Evolutionary conservation across 2,797 vertebrate genomes (phyloP), one percentile per base, ranked within the genome.

Genomic region (Scolopax bukidnonensis): DNA sequence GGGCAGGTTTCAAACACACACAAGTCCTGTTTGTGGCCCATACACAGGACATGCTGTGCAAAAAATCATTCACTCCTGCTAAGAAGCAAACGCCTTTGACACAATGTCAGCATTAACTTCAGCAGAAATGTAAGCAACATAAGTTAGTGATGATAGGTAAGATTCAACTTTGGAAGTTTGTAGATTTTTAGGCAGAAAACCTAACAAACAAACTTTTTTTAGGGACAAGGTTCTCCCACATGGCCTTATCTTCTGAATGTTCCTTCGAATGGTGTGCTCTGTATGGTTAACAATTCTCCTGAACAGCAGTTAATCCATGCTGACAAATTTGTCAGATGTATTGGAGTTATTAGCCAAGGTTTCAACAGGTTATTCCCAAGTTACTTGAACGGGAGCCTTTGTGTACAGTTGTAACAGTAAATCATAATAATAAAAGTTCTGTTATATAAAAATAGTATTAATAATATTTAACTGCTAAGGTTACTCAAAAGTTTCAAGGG

Each of bases 261-360:
- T 57, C 24, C n/a, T 54, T 85, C 64, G 84, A 78, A 88, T 70
- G 54, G 38, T 95, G 45, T 89, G 48, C 60, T 79, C 83, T 63
- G 10, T n/a, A 30, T 82, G 63, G n/a, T 25, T 95, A 95, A 94
- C 65, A 88, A 43, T 85, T 93, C 64, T 88, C 32, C 30, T 13
- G 14, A 89, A 73, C 56, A 90, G 60, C 78, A 87, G 84, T 78
- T 95, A 96, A 96, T 78, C 25, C 36, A 93, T 41, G 41, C 16
- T 82, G 83, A 71, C 47, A 83, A 96, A 73, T 92, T 91, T 83
- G 77, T 82, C 95, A 94, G 57, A 68, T 17, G 38, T 71, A 69
- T 54, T 84, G 68, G 43, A 96, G 56, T 84, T 97, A 97, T 86
- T 85, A 90, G 71, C 73, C 63, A 54, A 83, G 51, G 75, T 96